Conservation (phyloP, 2,113 vertebrate species). For the Antechinus stuartii region DNA sequence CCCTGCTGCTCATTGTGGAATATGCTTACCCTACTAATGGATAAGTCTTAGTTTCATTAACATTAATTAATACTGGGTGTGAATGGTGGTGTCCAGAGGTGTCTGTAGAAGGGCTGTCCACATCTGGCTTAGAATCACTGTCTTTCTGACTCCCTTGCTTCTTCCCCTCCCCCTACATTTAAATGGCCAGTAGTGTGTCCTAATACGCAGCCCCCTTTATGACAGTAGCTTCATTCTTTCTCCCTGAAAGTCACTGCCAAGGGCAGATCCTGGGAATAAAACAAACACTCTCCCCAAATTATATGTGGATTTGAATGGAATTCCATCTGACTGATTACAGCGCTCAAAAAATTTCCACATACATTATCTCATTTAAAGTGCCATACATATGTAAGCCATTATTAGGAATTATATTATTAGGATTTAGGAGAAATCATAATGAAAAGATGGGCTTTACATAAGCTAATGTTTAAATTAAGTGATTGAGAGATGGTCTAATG, state of each 20-base stretch:
- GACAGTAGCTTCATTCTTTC: constrained; percentile 29
- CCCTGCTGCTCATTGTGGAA: constrained; percentile 28
- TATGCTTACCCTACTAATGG: constrained; percentile 51
- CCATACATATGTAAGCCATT: background rate
- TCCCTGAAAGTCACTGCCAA: constrained; percentile 26
- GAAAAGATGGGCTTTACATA: constrained; percentile 8
- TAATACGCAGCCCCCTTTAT: constrained; percentile 6
- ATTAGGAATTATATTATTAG: background rate
- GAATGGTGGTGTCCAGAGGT: background rate
- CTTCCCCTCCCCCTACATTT: background rate
- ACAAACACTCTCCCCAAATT: constrained; percentile 13
- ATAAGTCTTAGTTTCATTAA: background rate
- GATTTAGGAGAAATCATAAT: background rate
- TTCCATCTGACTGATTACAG: background rate
- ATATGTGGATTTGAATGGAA: constrained; percentile 27
- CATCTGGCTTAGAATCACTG: background rate
- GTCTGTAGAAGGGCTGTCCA: background rate
- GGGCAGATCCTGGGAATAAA: constrained; percentile 39
- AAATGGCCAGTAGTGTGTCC: constrained; percentile 10
- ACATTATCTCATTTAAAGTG: background rate
- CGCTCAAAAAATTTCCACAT: background rate
- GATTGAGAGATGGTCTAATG: constrained; percentile 6
- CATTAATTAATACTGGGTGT: constrained; percentile 11
- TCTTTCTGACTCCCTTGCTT: constrained; percentile 10
- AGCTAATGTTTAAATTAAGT: constrained; percentile 33